Base-by-base conservation (phyloP, 1,140 invertebrate species). In the Nephotettix cincticeps region DNA sequence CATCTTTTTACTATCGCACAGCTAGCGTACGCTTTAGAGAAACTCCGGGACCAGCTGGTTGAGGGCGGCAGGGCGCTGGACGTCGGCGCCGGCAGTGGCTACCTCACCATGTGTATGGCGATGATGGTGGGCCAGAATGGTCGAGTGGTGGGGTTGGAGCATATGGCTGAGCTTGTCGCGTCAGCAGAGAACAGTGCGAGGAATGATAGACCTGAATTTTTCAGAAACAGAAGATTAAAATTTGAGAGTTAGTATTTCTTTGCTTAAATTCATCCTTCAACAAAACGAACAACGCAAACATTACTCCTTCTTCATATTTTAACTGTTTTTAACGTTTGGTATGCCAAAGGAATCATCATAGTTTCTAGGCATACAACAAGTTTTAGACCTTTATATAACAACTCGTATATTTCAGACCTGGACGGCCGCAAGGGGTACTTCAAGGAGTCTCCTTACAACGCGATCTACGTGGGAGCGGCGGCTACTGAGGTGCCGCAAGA, bases 61-160 rank as follows among this genome's bases (percentile, higher is more conserved):
- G 87, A 89, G 76, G 94, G 96, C 47, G 88, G 87, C 36, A 89
- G 84, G 79, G 95, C 93, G 19, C 83, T 99, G 56, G 97, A 99
- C 86, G 94, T 99, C 70, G 97, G 96, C 11, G 97, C 94, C 74
- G 97, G 97, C 21, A 96, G 93, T 78, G 96, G 96, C 3, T 98
- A 98, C 81, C 86, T 99, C 14, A 98, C 96, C 32, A 91, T 93
- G n/a, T 98, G 96, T 78, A 96, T 99, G 91, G 91, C 91, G 30
- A 80, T 90, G 0, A 93, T 97, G 92, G 86, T 96, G 65, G 92
- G 92, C 30, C 81, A 88, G 56, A 87, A 83, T 72, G 96, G 96
- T 30, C 79, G 84, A 76, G 91, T 87, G 13, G 85, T 98, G 73
- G 96, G 97, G n/a, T 93, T 99, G 74, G 97, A 99, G 79, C 96